Evolutionary conservation across 1,140 invertebrate genomes (phyloP).

Genomic region (Polypedilum vanderplanki): DNA sequence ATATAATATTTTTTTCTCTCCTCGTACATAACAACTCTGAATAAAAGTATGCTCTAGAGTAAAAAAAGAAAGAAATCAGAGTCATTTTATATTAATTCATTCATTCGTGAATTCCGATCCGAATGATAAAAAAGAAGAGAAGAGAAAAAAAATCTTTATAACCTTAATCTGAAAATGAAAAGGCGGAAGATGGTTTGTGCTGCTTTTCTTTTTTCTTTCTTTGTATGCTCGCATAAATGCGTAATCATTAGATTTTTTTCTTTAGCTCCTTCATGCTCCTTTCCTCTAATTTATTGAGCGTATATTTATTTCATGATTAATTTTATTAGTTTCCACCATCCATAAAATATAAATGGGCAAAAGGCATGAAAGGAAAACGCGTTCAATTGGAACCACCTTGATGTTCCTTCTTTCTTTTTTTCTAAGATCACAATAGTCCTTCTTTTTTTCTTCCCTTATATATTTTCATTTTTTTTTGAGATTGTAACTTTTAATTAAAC

Average conservation of each 20-base stretch:
- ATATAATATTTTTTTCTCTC: too few relatives aligned
- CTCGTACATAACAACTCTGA: too few relatives aligned
- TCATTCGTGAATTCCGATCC: too few relatives aligned
- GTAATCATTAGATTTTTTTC: not conserved
- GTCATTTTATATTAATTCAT: too few relatives aligned
- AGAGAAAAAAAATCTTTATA: too few relatives aligned
- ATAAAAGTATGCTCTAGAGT: too few relatives aligned
- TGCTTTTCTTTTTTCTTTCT: too few relatives aligned
- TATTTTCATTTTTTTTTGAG: not conserved
- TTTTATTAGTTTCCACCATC: conserved; percentile 21
- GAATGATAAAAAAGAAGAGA: too few relatives aligned
- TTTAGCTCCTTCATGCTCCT: not conserved
- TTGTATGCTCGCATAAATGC: not conserved
- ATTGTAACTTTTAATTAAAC: not conserved
- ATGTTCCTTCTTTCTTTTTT: not conserved
- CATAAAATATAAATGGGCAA: conserved; percentile 21
- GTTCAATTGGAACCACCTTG: conserved; percentile 13
- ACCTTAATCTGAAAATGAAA: too few relatives aligned
- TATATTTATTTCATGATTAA: conserved; percentile 26
- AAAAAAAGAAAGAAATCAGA: too few relatives aligned
- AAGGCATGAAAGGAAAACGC: not conserved
- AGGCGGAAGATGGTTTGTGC: too few relatives aligned
- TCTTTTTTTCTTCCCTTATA: not conserved
- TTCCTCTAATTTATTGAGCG: conserved; percentile 16
- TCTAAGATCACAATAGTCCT: too few relatives aligned